phyloP scores from a whole-genome alignment of 2,888 invertebrate species.

The Drosophila engyochracea region DNA sequence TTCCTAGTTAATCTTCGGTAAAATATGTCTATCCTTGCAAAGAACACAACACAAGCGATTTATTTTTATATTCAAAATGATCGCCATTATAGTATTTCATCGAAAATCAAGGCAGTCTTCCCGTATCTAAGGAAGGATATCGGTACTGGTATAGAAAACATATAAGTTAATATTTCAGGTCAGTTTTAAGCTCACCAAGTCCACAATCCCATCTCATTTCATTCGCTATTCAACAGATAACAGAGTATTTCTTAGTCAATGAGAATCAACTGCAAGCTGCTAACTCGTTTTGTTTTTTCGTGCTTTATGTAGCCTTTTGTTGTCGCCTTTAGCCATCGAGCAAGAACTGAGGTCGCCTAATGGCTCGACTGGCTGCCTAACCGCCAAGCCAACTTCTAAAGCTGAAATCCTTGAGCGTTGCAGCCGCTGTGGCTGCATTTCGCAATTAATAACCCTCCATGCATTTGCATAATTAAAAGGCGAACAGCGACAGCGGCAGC shows the following conservation, averaged over 20 bases:
- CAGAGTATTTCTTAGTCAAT: background rate
- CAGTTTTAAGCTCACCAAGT: background rate
- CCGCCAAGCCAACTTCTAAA: slow-evolving; percentile 45
- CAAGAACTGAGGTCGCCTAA: slow-evolving; percentile 51
- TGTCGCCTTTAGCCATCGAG: slow-evolving; percentile 31
- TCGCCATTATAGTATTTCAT: background rate
- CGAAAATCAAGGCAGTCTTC: background rate
- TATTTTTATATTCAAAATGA: background rate
- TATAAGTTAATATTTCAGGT: background rate
- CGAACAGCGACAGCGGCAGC: slow-evolving; percentile 6
- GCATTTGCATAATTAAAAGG: slow-evolving; percentile 80
- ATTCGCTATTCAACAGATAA: background rate
- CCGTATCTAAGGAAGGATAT: background rate
- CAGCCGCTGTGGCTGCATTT: slow-evolving; percentile 43
- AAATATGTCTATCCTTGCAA: background rate
- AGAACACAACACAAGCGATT: accelerated
- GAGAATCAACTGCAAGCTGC: too few relatives aligned
- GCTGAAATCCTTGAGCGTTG: slow-evolving; percentile 38
- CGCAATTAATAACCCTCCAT: slow-evolving; percentile 72
- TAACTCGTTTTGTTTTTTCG: background rate
- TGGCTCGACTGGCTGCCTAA: slow-evolving; percentile 59
- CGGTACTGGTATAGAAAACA: background rate
- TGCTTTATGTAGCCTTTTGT: slow-evolving; percentile 43
- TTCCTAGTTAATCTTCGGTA: background rate
- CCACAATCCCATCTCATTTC: background rate